Evolutionary conservation across 1,140 invertebrate genomes (phyloP).

Genomic region (Heliconius hermathena): DNA sequence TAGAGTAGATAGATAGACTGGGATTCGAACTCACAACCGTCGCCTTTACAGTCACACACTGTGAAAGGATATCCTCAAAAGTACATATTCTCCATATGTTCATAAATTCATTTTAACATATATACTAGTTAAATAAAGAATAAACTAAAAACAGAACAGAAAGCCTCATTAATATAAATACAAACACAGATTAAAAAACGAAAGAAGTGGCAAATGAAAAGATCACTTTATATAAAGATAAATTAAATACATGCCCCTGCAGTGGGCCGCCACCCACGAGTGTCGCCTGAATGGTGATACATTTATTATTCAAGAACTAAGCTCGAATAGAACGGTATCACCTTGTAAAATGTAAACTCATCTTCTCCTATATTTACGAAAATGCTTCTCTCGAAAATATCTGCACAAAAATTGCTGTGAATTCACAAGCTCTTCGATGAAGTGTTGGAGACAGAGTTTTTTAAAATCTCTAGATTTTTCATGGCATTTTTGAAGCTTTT

Average conservation of each 20-base stretch:
- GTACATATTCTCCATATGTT: no score
- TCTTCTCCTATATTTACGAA: background rate
- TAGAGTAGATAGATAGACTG: no score
- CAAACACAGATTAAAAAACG: background rate
- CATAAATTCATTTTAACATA: background rate
- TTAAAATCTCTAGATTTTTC: background rate
- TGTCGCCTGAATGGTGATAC: constrained; percentile 47
- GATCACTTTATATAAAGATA: constrained; percentile 16
- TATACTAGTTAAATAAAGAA: background rate
- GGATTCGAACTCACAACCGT: no score
- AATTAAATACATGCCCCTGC: constrained; percentile 22
- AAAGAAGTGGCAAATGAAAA: background rate
- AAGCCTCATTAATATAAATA: background rate
- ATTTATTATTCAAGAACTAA: constrained; percentile 60
- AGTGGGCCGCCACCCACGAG: constrained; percentile 30
- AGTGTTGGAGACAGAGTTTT: background rate
- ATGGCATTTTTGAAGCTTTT: background rate
- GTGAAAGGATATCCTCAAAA: no score
- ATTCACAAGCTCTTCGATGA: background rate
- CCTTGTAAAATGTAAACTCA: constrained; percentile 2
- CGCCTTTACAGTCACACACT: no score
- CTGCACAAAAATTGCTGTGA: background rate
- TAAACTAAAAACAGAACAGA: background rate
- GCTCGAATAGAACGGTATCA: constrained; percentile 20
- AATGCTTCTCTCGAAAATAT: constrained; percentile 7